A percentile compares a stretch with the other conserved stretches of the same genome.
Evolutionary conservation across 2,797 vertebrate species (phyloP).

Genomic region (Decapterus maruadsi): DNA sequence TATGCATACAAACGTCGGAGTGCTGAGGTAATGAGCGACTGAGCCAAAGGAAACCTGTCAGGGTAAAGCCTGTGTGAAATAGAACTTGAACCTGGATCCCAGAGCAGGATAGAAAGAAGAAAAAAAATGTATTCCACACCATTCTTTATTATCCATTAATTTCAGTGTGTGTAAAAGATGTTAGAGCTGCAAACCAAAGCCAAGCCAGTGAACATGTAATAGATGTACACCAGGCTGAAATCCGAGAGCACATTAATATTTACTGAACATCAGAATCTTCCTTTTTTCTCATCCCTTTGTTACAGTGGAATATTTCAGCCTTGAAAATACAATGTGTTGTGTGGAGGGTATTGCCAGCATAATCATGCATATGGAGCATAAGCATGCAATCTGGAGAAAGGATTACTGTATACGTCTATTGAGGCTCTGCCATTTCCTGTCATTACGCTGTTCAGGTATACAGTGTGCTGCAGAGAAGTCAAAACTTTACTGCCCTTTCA

Average conservation of each 20-base stretch:
- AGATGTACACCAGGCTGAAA: slow-evolving; percentile 12
- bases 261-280: slow-evolving; percentile 35
- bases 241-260: slow-evolving; percentile 35
- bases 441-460: not conserved
- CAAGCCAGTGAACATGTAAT: slow-evolving; percentile 7
- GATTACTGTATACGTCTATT: slow-evolving; percentile 29
- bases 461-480: not conserved
- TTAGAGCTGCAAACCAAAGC: slow-evolving; percentile 8
- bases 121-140: not conserved
- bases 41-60: not conserved
- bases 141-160: not conserved
- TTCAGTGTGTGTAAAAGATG: slow-evolving; percentile 9
- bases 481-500: not conserved
- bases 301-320: slow-evolving; percentile 7
- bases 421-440: not conserved
- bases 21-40: not conserved
- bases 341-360: not conserved
- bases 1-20: not conserved
- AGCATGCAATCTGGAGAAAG: slow-evolving; percentile 31
- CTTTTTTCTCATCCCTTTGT: slow-evolving; percentile 38
- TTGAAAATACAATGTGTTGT: slow-evolving; percentile 16
- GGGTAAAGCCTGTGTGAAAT: not conserved
- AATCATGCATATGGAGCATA: slow-evolving; percentile 6
- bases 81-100: not conserved
- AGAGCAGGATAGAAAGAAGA: not conserved